These are phyloP conservation scores for Drosophila bipectinata DNA, from an alignment of 1,140 invertebrate genomes.

Conservation along the genomic window DNA sequence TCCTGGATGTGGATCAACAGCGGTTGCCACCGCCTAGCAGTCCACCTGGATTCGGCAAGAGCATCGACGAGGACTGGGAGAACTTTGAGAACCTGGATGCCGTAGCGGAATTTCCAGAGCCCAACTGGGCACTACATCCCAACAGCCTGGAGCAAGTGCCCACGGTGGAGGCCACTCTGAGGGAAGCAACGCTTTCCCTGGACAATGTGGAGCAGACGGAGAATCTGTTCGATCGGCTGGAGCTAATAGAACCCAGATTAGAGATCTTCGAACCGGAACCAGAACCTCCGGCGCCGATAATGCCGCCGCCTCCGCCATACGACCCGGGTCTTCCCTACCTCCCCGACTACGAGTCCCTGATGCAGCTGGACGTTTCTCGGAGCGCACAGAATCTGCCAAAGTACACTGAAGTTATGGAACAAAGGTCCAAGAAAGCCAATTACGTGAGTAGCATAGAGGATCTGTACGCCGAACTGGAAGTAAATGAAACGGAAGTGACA, in stretches of 20 bases:
- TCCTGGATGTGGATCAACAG: constrained; percentile 55
- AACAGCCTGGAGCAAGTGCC: constrained; percentile 38
- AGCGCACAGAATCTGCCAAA: constrained; percentile 49
- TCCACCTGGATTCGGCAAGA: constrained; percentile 74
- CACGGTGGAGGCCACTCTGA: constrained; percentile 26
- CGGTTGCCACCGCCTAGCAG: constrained; percentile 46
- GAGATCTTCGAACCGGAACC: constrained; percentile 13
- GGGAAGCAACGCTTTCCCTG: constrained; percentile 18
- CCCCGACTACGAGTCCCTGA: constrained; percentile 69
- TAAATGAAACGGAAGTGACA: constrained; percentile 2
- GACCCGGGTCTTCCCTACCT: constrained; percentile 38
- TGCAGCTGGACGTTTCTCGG: constrained; percentile 50
- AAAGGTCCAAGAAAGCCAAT: constrained; percentile 20
- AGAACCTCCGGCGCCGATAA: constrained; percentile 8
- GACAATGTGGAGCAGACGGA: constrained; percentile 39
- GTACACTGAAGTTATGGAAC: constrained; percentile 53
- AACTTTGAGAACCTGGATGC: constrained; percentile 70
- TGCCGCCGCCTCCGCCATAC: constrained; percentile 48
- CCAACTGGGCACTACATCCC: constrained; percentile 55
- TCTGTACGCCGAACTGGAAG: constrained; percentile 57
- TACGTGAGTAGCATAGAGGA: constrained; percentile 67
- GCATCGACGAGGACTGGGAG: constrained; percentile 79
- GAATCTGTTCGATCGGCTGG: constrained; percentile 48
- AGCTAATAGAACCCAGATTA: constrained; percentile 37
- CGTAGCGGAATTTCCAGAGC: constrained; percentile 28